A percentile compares a stretch with the other conserved stretches of the same genome.
These are phyloP conservation scores for Psephotus haematonotus DNA, from an alignment of 2,113 vertebrate genomes.

Conservation along the genomic window DNA sequence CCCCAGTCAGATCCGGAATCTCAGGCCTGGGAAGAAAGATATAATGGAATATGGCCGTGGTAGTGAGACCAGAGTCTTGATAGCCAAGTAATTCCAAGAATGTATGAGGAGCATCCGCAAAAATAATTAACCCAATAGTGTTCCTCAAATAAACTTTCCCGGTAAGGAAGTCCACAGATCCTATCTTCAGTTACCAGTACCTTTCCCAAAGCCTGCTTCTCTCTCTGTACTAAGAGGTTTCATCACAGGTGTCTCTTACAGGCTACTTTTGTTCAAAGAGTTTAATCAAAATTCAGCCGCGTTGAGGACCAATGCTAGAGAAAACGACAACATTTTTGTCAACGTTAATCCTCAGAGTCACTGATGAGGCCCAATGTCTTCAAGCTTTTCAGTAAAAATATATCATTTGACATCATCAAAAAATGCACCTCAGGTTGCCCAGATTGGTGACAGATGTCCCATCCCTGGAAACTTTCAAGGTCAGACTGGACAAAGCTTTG, in stretches of 20 bases:
- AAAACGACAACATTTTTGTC: neutral
- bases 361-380: neutral
- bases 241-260: neutral
- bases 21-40: neutral
- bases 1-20: neutral
- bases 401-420: neutral
- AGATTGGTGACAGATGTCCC: neutral
- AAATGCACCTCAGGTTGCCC: neutral
- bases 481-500: neutral
- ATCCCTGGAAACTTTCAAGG: neutral
- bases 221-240: neutral
- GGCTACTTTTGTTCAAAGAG: neutral
- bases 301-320: neutral
- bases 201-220: neutral
- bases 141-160: neutral
- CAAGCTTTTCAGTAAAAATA: neutral
- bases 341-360: neutral
- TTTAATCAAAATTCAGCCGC: neutral
- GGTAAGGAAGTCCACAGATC: neutral
- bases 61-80: neutral
- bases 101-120: accelerated
- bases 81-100: neutral
- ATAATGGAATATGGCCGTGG: neutral
- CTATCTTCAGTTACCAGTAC: neutral
- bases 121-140: neutral